Conservation (phyloP, 2,113 vertebrate genomes). For the Dendropsophus ebraccatus region DNA sequence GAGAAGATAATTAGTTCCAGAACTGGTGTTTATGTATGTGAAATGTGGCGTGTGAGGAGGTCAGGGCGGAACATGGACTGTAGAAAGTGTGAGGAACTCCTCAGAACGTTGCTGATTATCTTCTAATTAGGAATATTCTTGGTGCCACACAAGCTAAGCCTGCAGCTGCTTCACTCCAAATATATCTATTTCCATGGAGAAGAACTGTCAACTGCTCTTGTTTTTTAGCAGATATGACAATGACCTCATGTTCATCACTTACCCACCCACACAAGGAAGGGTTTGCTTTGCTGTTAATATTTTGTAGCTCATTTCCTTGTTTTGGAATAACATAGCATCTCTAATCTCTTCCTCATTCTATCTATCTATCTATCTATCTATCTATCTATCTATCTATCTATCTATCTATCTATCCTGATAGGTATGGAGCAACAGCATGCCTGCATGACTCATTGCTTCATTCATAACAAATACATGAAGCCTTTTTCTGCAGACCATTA, state of each 20-base stretch:
- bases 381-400: not conserved
- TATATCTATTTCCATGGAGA: constrained; percentile 47
- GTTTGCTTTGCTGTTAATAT: constrained; percentile 3
- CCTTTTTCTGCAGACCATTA: too few species aligned
- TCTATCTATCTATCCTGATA: not conserved
- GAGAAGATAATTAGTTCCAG: constrained; percentile 23
- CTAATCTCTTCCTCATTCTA: not conserved
- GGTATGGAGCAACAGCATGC: too few species aligned
- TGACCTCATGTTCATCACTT: constrained; percentile 8
- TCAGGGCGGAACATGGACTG: not conserved
- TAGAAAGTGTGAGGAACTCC: not conserved
- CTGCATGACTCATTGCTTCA: too few species aligned
- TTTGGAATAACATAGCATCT: not conserved
- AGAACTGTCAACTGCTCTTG: constrained; percentile 33
- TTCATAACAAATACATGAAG: too few species aligned
- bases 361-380: not conserved
- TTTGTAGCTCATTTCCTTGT: not conserved
- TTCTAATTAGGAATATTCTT: constrained; percentile 44
- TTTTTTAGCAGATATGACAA: constrained; percentile 3
- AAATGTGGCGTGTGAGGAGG: constrained; percentile 1
- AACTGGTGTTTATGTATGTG: constrained; percentile 13
- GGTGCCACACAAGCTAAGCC: not conserved
- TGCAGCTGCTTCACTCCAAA: constrained; percentile 25
- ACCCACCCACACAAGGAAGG: not conserved
- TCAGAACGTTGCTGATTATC: constrained; percentile 3